Percentiles rank a stretch among this genome's conserved stretches.
Evolutionary conservation across 1,140 invertebrate species (phyloP).

Genomic region (Tyrophagus putrescentiae): DNA sequence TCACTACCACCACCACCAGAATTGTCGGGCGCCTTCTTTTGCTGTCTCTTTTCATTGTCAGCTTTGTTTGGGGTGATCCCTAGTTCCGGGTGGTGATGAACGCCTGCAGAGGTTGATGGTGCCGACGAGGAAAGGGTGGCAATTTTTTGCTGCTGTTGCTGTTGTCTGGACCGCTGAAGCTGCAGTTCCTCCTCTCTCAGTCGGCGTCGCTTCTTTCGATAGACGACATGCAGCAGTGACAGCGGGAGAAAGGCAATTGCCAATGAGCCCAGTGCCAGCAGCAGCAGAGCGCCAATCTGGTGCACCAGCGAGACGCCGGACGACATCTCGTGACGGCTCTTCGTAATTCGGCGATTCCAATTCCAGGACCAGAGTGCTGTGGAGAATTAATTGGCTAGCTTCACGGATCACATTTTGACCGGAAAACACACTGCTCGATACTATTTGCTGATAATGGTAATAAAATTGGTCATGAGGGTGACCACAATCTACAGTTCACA

Average conservation of each 20-base stretch:
- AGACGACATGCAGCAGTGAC: background rate
- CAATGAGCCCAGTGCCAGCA: background rate
- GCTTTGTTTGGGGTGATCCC: background rate
- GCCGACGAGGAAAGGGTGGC: background rate
- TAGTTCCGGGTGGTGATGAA: background rate
- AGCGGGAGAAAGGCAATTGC: conserved; percentile 1
- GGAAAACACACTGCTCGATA: too few relatives aligned
- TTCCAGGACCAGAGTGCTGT: too few relatives aligned
- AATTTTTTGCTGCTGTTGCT: background rate
- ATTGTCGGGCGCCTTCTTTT: background rate
- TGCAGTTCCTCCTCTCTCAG: too few relatives aligned
- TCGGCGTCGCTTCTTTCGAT: background rate
- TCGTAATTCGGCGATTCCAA: too few relatives aligned
- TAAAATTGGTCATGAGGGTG: too few relatives aligned
- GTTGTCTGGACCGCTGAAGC: background rate
- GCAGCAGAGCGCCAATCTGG: background rate
- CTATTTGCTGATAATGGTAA: too few relatives aligned
- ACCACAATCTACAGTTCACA: too few relatives aligned
- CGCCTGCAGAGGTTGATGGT: background rate
- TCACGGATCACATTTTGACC: too few relatives aligned
- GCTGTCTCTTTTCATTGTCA: background rate
- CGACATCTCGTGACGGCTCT: too few relatives aligned
- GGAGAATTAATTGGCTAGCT: too few relatives aligned
- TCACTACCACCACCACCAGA: background rate
- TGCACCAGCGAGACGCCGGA: background rate